Percentiles rank a stretch among this genome's conserved stretches.
These are phyloP conservation scores for Crax fasciolata DNA, from an alignment of 2,797 vertebrate genomes.

Conservation along the genomic window DNA sequence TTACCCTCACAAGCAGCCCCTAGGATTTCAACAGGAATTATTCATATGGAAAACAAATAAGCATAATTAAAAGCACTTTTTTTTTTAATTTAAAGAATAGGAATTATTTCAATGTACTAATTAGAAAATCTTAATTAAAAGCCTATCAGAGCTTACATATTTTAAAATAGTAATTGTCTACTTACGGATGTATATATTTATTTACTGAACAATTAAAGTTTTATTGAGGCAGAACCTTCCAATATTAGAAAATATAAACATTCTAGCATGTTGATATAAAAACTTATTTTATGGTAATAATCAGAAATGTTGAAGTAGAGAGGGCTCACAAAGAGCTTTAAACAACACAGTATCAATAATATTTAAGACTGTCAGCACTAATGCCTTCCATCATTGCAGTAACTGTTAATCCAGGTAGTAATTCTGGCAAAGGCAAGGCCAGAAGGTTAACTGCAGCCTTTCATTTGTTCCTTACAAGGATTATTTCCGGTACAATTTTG, in stretches of 20 bases:
- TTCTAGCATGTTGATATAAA: background rate
- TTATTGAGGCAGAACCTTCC: background rate
- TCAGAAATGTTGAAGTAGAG: background rate
- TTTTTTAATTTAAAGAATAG: background rate
- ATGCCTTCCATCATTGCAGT: background rate
- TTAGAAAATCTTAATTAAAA: background rate
- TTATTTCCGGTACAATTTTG: background rate
- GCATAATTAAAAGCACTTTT: background rate
- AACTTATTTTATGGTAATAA: background rate
- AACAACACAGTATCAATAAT: background rate
- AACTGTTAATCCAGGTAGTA: background rate
- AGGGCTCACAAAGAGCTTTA: background rate
- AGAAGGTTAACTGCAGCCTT: background rate
- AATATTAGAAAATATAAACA: background rate
- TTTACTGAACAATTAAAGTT: background rate
- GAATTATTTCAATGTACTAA: background rate
- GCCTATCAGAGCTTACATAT: background rate
- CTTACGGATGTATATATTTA: background rate
- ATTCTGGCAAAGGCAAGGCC: background rate
- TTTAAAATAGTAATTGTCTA: background rate
- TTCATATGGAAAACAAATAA: background rate
- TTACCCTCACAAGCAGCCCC: background rate
- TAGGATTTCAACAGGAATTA: background rate
- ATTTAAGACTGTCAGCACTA: background rate
- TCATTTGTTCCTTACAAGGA: background rate